These are phyloP conservation scores for Rhinoraja longicauda DNA, from an alignment of 2,797 vertebrate genomes.

Conservation along the genomic window DNA sequence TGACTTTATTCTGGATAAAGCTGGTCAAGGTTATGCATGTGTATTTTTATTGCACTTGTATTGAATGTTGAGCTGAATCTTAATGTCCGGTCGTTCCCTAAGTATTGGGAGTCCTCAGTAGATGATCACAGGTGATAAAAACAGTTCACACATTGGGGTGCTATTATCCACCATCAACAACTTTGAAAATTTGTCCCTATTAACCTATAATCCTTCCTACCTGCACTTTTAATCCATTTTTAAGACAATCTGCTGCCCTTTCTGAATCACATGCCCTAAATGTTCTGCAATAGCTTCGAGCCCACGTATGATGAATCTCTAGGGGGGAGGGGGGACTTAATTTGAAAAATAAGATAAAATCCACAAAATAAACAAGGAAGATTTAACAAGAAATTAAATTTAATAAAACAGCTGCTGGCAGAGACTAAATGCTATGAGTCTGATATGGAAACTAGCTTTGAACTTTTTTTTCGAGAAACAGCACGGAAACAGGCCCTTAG, in stretches of 20 bases:
- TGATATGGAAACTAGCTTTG: neutral
- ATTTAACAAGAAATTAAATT: neutral
- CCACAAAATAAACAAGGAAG: neutral
- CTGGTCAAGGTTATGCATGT: too few relatives aligned
- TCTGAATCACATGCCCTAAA: neutral
- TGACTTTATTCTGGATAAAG: neutral
- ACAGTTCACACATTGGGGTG: neutral
- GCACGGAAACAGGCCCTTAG: too few relatives aligned
- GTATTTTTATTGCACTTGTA: too few relatives aligned
- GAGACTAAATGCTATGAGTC: neutral
- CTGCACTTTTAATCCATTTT: neutral
- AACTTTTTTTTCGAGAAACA: neutral
- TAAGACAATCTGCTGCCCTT: neutral
- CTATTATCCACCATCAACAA: neutral
- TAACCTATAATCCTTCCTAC: neutral
- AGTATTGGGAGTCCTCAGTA: too few relatives aligned
- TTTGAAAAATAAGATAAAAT: neutral
- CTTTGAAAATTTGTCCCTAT: neutral
- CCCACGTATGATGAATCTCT: neutral
- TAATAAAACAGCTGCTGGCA: neutral
- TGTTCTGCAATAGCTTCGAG: neutral
- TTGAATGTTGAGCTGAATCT: too few relatives aligned
- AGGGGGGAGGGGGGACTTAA: neutral
- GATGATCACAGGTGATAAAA: neutral
- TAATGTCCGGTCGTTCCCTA: too few relatives aligned